These are phyloP conservation scores for Dendropsophus ebraccatus DNA, from an alignment of 2,113 vertebrate genomes.

Conservation along the genomic window DNA sequence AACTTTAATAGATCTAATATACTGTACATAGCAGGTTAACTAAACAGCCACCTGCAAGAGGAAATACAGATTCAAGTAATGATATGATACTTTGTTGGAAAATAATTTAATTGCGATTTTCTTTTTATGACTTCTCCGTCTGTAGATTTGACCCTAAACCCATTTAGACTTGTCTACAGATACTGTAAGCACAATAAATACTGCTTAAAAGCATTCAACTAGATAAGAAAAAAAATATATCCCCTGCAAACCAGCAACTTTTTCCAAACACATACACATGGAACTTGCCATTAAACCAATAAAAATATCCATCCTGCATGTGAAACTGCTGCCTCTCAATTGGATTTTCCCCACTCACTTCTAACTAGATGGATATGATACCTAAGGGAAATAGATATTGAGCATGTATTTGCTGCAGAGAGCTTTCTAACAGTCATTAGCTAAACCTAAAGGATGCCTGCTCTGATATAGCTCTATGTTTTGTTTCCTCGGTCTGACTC, in stretches of 20 bases:
- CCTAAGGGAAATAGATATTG: conserved; percentile 52
- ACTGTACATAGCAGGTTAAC: background rate
- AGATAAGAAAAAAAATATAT: conserved; percentile 53
- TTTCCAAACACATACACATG: conserved; percentile 48
- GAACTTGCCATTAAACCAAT: conserved; percentile 53
- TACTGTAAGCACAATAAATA: conserved; percentile 43
- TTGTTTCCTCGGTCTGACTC: background rate
- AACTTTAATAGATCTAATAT: background rate
- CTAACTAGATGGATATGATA: conserved; percentile 54
- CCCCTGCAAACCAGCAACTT: conserved; percentile 41
- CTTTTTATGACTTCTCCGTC: conserved; percentile 45
- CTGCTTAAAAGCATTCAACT: conserved; percentile 50
- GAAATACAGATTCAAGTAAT: conserved; percentile 6
- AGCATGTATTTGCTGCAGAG: conserved; percentile 16
- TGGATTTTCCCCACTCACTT: conserved; percentile 49
- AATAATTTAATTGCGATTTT: conserved; percentile 40
- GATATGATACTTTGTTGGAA: conserved; percentile 33
- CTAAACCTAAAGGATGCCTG: conserved; percentile 28
- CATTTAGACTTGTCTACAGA: conserved; percentile 44
- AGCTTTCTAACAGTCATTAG: conserved; percentile 51
- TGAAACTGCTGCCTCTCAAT: conserved; percentile 52
- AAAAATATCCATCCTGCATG: conserved; percentile 52
- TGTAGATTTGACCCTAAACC: conserved; percentile 42
- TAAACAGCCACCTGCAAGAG: conserved; percentile 2
- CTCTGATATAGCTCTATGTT: conserved; percentile 10